phyloP scores from a whole-genome alignment of 2,888 invertebrate genomes.

The Pseudeuparius sepicola region DNA sequence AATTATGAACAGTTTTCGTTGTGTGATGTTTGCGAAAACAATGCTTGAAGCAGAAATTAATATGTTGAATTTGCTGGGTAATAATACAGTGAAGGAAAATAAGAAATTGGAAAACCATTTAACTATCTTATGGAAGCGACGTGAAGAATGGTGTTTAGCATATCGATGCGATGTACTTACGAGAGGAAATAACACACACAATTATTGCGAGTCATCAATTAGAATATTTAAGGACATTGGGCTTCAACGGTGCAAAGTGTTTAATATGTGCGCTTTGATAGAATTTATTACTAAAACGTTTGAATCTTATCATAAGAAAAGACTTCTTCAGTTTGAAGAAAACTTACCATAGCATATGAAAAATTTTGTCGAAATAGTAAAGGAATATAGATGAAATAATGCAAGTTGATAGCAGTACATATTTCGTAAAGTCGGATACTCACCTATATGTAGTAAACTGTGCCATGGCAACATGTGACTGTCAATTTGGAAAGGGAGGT shows the following conservation, averaged over 20 bases:
- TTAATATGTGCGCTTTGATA: slow-evolving; percentile 9
- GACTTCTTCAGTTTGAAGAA: slow-evolving; percentile 5
- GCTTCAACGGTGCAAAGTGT: slow-evolving; percentile 7
- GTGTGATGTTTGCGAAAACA: no score
- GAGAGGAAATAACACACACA: slow-evolving; percentile 9
- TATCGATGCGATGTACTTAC: slow-evolving; percentile 6
- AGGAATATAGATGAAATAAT: slow-evolving; percentile 4
- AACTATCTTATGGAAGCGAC: slow-evolving; percentile 1
- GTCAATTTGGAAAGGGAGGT: slow-evolving; percentile 4
- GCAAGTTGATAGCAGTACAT: slow-evolving; percentile 6
- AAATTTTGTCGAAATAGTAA: slow-evolving; percentile 6
- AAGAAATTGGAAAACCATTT: slow-evolving; percentile 5
- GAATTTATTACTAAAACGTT: slow-evolving; percentile 7
- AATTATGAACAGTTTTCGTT: no score
- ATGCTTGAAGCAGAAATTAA: no score
- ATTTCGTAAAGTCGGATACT: no score
- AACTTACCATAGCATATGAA: slow-evolving; percentile 5
- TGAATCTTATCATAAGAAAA: slow-evolving; percentile 9
- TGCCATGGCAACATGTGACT: slow-evolving; percentile 8
- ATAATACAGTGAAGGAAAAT: slow-evolving; percentile 6
- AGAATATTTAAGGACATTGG: slow-evolving; percentile 9
- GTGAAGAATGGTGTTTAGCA: slow-evolving; percentile 9
- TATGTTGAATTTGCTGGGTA: slow-evolving; percentile 4
- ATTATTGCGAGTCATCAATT: slow-evolving; percentile 8
- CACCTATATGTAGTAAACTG: slow-evolving; percentile 1